These are phyloP conservation scores for Leucoma salicis DNA, from an alignment of 2,888 invertebrate genomes.

Conservation along the genomic window DNA sequence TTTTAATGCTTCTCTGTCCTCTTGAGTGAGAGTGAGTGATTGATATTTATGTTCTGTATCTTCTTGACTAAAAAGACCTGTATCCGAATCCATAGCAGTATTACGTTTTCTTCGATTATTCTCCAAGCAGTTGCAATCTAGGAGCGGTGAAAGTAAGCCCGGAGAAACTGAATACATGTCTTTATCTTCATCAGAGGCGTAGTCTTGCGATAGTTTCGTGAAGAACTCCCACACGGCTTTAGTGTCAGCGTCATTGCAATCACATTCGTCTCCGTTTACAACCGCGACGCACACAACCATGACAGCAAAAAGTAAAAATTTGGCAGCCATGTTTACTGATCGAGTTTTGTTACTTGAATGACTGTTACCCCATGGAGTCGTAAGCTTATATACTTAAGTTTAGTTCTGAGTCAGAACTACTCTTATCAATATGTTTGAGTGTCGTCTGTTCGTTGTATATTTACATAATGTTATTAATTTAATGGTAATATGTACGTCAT, in stretches of 20 bases:
- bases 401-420: conserved; percentile 12
- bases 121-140: conserved; percentile 34
- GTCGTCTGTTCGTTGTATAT: conserved; percentile 2
- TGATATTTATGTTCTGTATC: background rate
- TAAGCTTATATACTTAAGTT: conserved; percentile 17
- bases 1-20: background rate
- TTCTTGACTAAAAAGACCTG: background rate
- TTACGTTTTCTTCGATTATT: conserved; percentile 35
- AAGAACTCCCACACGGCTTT: conserved; percentile 22
- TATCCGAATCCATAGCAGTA: background rate
- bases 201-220: conserved; percentile 20
- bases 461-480: conserved; percentile 10
- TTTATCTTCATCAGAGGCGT: conserved; percentile 7
- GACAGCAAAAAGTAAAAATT: conserved; percentile 21
- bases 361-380: background rate
- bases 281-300: conserved; percentile 8
- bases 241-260: conserved; percentile 20
- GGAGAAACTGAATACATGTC: conserved; percentile 27
- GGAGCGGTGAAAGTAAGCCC: conserved; percentile 32
- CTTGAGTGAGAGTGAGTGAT: too few species aligned
- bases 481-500: conserved; percentile 12
- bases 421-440: conserved; percentile 8
- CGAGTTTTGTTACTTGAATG: conserved; percentile 24
- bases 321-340: conserved; percentile 32
- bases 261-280: conserved; percentile 18